Evolutionary conservation across 1,140 invertebrate genomes (phyloP), one percentile per base, ranked within the genome.

Genomic region (Philopotamus ludificatus): DNA sequence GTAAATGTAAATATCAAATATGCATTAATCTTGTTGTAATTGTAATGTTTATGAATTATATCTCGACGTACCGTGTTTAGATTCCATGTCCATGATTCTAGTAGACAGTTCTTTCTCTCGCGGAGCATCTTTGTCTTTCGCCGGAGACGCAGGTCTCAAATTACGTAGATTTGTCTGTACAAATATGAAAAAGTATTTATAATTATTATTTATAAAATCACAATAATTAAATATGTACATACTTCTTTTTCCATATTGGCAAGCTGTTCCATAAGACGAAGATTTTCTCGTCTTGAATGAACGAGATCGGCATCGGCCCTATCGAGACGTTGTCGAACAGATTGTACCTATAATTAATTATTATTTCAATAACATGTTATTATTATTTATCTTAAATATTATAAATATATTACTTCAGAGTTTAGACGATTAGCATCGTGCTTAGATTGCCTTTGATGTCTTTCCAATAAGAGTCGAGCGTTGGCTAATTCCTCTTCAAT

Each of bases 221-320:
- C 8, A 4, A 4, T 4, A 34, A 55, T 25, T 51, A 2, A 3
- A 12, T 3, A 51, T 12, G 34, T 55, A 42, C 53, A 58, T 73
- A 90, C 89, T 83, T 92, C 89, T 77, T 91, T 90, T 72, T 93
- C 89, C 55, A 91, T 74, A 51, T 84, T 86, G 8, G 88, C 83
- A 39, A 92, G 86, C 70, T 90, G 87, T 72, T 92, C 90, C 16
- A 83, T 83, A 0, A 92, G 79, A 50, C 89, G 81, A 25, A 91
- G 75, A 68, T 91, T 90, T 72, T 92, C 89, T 15, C 89, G 81
- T 25, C 89, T 83, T 10, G 87, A 87, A 71, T 91, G 89, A 2
- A 91, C 81, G 22, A 91, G 73, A 73, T 92, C 90, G 0, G 87
- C 87, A 75, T 92, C 90, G 4, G 87, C 86, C 61, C 89, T 78